Percentiles rank a stretch among this genome's conserved stretches.
These are phyloP conservation scores for Synanthedon myopaeformis DNA, from an alignment of 2,888 invertebrate species.

Conservation along the genomic window DNA sequence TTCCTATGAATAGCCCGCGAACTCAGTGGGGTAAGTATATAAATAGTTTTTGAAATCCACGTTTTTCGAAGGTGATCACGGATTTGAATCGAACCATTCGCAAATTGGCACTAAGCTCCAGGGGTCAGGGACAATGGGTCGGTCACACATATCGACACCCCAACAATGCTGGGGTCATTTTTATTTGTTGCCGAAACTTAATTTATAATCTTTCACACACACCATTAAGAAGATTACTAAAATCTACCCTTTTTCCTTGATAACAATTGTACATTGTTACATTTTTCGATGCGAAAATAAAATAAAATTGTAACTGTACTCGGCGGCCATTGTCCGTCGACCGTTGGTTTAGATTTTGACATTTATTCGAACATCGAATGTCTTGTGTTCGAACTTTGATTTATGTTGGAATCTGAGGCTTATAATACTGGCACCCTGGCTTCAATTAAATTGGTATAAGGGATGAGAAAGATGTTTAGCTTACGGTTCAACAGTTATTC, in stretches of 20 bases:
- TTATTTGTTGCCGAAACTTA: slow-evolving; percentile 71
- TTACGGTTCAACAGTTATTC: slow-evolving; percentile 54
- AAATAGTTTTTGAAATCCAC: slow-evolving; percentile 36
- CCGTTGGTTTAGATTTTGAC: slow-evolving; percentile 59
- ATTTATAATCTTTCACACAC: slow-evolving; percentile 72
- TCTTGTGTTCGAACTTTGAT: slow-evolving; percentile 56
- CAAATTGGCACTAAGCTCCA: slow-evolving; percentile 60
- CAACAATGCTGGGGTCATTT: slow-evolving; percentile 67
- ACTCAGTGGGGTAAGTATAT: slow-evolving; percentile 3
- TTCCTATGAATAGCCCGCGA: no score
- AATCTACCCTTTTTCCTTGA: slow-evolving; percentile 66
- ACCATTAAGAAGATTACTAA: slow-evolving; percentile 70
- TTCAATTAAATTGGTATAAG: slow-evolving; percentile 18
- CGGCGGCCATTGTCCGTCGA: slow-evolving; percentile 40
- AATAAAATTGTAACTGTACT: slow-evolving; percentile 56
- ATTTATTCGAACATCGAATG: slow-evolving; percentile 52
- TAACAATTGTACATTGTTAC: slow-evolving; percentile 67
- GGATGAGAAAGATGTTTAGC: slow-evolving; percentile 48
- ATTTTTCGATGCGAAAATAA: slow-evolving; percentile 43
- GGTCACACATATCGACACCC: slow-evolving; percentile 71
- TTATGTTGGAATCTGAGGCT: slow-evolving; percentile 49
- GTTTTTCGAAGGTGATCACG: slow-evolving; percentile 37
- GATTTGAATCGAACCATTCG: slow-evolving; percentile 46
- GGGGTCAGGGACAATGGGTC: slow-evolving; percentile 62
- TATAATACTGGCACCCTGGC: slow-evolving; percentile 14